Conservation (phyloP, 2,888 invertebrate genomes). For the Cabera pusaria region DNA sequence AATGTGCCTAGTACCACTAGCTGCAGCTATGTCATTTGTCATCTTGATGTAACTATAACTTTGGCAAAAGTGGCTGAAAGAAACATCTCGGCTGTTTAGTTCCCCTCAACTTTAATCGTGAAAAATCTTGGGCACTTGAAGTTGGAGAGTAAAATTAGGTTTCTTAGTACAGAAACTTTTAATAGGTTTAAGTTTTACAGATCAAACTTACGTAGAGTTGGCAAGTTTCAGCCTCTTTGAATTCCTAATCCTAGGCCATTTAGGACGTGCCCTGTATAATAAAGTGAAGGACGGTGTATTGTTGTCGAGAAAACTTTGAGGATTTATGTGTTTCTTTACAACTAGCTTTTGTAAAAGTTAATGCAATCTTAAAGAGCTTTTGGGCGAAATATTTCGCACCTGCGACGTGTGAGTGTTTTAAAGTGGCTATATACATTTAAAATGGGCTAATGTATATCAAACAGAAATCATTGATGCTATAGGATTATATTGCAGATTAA, state of each 20-base stretch:
- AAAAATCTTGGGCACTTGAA: constrained; percentile 25
- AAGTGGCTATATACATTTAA: no score
- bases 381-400: no score
- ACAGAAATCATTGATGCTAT: no score
- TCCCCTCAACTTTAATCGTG: constrained; percentile 16
- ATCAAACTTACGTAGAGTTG: constrained; percentile 19
- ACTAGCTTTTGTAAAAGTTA: constrained; percentile 7
- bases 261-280: constrained; percentile 8
- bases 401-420: no score
- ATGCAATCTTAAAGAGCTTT: constrained; percentile 6
- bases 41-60: no score
- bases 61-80: neutral
- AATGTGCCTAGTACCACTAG: no score
- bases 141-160: constrained; percentile 24
- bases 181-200: constrained; percentile 24
- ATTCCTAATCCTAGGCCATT: constrained; percentile 21
- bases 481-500: no score
- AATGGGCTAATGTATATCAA: no score
- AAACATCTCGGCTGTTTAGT: constrained; percentile 16
- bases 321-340: constrained; percentile 9
- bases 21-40: no score
- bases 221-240: constrained; percentile 18
- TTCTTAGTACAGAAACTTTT: constrained; percentile 24
- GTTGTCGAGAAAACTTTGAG: constrained; percentile 11
- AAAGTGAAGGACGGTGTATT: constrained; percentile 6